Base-by-base conservation (phyloP, 2,888 invertebrate species). In the Arge pagana region DNA sequence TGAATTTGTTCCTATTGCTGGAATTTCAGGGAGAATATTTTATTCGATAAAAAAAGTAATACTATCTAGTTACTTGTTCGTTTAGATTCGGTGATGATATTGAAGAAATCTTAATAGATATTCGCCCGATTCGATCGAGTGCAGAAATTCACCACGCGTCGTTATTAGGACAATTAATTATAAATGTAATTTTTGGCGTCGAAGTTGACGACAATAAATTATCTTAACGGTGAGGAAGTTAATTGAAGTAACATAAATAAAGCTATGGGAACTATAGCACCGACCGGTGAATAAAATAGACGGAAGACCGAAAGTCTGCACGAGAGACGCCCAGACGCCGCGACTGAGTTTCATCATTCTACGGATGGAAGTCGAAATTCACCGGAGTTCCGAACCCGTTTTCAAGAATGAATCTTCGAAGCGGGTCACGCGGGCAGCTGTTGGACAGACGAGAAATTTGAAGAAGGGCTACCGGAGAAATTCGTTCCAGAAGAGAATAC, bases 151-250 rank as follows among this genome's bases (percentile, higher is more conserved):
- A n/a, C n/a, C n/a, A n/a, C n/a, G n/a, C n/a, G n/a, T n/a, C n/a
- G n/a, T n/a, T n/a, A n/a, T n/a, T n/a, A n/a, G n/a, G n/a, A n/a
- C n/a, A n/a, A n/a, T n/a, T n/a, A n/a, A n/a, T n/a, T n/a, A n/a
- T n/a, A n/a, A n/a, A n/a, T n/a, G n/a, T n/a, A n/a, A n/a, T n/a
- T n/a, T n/a, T n/a, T n/a, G n/a, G n/a, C n/a, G n/a, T n/a, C n/a
- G n/a, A n/a, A n/a, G n/a, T n/a, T n/a, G n/a, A n/a, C n/a, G n/a
- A n/a, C n/a, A 16, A 30, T 41, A 19, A 16, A 30, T 23, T 48
- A 40, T 55, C 35, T 30, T 49, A 55, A 53, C 52, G 55, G 40
- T 35, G 37, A 7, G 28, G 49, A 30, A 50, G 23, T 8, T 30
- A 53, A 49, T 53, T 55, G 52, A 52, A 51, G 48, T 40, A 15